Evolutionary conservation across 2,113 vertebrate genomes (phyloP).

Genomic region (Arothron firmamentum): DNA sequence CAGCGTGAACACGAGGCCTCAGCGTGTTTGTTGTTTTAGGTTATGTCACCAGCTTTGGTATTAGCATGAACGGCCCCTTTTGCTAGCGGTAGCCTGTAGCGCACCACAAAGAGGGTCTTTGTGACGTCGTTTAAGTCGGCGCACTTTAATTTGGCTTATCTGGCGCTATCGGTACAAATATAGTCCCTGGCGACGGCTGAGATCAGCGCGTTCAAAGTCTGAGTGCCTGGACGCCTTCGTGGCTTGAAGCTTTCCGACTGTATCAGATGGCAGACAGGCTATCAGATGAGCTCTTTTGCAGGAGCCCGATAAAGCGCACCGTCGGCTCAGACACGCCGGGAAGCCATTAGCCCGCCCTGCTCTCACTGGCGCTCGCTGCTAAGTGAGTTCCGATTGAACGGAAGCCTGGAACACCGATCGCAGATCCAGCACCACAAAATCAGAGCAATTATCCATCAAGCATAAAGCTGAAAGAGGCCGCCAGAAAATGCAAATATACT

Average conservation of each 20-base stretch:
- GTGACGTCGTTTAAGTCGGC: conserved; percentile 15
- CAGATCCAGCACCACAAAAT: background rate
- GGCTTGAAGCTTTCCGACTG: conserved; percentile 35
- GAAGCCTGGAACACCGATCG: conserved; percentile 21
- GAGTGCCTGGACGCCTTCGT: conserved; percentile 48
- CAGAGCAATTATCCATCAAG: too few species aligned
- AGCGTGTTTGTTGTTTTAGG: conserved; percentile 8
- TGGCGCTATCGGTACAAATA: conserved; percentile 20
- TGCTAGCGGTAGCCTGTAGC: background rate
- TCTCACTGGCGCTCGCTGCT: conserved; percentile 18
- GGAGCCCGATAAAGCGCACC: conserved; percentile 29
- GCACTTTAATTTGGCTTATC: conserved; percentile 42
- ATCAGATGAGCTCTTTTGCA: conserved; percentile 55
- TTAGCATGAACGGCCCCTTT: background rate
- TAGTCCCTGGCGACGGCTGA: conserved; percentile 8
- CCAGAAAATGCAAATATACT: background rate
- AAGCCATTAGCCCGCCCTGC: conserved; percentile 50
- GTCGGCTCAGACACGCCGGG: conserved; percentile 47
- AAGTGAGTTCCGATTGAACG: conserved; percentile 65
- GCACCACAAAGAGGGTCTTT: conserved; percentile 26
- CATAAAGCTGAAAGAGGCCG: too few species aligned
- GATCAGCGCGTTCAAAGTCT: conserved; percentile 28
- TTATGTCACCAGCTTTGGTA: conserved; percentile 15
- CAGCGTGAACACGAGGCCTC: background rate
- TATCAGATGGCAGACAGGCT: conserved; percentile 52